Conservation (phyloP, 2,113 vertebrate genomes). For the Lampris megalopsis region DNA sequence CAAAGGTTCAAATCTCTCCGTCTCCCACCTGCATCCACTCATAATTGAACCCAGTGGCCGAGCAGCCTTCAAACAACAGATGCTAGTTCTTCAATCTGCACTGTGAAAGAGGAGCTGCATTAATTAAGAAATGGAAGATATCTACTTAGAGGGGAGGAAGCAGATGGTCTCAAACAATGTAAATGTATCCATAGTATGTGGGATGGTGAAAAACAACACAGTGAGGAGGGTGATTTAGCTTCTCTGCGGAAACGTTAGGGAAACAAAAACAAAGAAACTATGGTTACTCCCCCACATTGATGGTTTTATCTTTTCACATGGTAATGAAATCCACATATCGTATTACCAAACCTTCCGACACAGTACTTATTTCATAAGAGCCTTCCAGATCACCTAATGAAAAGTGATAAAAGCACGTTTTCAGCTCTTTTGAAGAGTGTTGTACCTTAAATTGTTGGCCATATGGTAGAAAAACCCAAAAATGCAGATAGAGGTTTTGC, state of each 20-base stretch:
- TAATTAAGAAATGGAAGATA: constrained; percentile 58
- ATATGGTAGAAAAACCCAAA: background rate
- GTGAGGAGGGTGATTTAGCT: constrained; percentile 2
- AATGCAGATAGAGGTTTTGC: background rate
- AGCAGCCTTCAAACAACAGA: constrained; percentile 51
- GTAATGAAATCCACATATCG: background rate
- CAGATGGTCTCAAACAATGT: constrained; percentile 55
- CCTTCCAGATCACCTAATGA: background rate
- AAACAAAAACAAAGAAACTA: constrained; percentile 3
- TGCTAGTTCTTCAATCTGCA: constrained; percentile 3
- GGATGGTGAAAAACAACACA: constrained; percentile 21
- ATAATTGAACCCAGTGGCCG: constrained; percentile 47
- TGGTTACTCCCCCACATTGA: background rate
- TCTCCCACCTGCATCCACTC: constrained; percentile 34
- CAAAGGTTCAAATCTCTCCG: constrained; percentile 35
- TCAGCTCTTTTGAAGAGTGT: background rate
- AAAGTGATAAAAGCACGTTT: too few species aligned
- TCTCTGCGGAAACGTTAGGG: background rate
- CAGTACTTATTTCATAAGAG: background rate
- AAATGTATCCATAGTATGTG: constrained; percentile 35
- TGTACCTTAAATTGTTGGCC: background rate
- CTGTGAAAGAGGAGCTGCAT: constrained; percentile 38
- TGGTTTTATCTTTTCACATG: constrained; percentile 21
- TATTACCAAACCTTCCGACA: constrained; percentile 16
- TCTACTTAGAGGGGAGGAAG: constrained; percentile 51